Evolutionary conservation across 2,797 vertebrate species (phyloP).

Genomic region (Sebastolobus alascanus): DNA sequence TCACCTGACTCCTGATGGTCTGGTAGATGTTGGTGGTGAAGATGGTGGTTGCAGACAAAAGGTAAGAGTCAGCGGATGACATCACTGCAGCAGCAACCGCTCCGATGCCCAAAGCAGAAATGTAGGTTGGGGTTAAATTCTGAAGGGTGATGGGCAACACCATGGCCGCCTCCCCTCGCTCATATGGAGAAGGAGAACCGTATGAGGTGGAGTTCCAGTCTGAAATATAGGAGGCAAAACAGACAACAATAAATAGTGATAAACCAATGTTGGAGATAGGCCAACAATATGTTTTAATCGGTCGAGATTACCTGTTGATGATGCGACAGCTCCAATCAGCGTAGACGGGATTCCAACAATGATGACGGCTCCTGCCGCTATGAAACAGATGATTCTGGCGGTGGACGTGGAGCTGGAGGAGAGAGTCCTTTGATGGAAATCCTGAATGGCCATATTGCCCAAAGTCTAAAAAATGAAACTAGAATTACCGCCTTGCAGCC

Average conservation of each 20-base stretch:
- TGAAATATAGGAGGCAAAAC: slow-evolving; percentile 9
- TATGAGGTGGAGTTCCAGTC: slow-evolving; percentile 62
- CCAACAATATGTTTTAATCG: not conserved
- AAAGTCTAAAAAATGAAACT: slow-evolving; percentile 12
- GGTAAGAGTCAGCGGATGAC: slow-evolving; percentile 66
- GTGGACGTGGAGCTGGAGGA: slow-evolving; percentile 44
- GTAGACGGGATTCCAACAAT: slow-evolving; percentile 26
- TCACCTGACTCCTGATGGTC: slow-evolving; percentile 48
- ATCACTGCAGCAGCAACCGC: slow-evolving; percentile 57
- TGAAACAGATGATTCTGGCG: slow-evolving; percentile 50
- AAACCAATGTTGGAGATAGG: not conserved
- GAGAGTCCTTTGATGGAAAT: slow-evolving; percentile 60
- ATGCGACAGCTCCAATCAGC: slow-evolving; percentile 38
- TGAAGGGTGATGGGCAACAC: slow-evolving; percentile 46
- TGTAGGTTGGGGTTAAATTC: not conserved
- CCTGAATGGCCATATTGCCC: slow-evolving; percentile 48
- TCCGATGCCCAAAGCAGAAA: slow-evolving; percentile 36
- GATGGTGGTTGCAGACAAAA: slow-evolving; percentile 62
- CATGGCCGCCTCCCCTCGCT: slow-evolving; percentile 44
- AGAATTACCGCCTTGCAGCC: too few relatives aligned
- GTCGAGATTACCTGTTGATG: slow-evolving; percentile 39
- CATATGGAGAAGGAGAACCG: slow-evolving; percentile 27
- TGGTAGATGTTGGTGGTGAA: slow-evolving; percentile 60
- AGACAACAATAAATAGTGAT: not conserved
- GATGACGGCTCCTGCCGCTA: slow-evolving; percentile 29